Percentiles rank a stretch among this genome's conserved stretches.
phyloP scores from a whole-genome alignment of 2,113 vertebrate species.

The Rhinolophus ferrumequinum region DNA sequence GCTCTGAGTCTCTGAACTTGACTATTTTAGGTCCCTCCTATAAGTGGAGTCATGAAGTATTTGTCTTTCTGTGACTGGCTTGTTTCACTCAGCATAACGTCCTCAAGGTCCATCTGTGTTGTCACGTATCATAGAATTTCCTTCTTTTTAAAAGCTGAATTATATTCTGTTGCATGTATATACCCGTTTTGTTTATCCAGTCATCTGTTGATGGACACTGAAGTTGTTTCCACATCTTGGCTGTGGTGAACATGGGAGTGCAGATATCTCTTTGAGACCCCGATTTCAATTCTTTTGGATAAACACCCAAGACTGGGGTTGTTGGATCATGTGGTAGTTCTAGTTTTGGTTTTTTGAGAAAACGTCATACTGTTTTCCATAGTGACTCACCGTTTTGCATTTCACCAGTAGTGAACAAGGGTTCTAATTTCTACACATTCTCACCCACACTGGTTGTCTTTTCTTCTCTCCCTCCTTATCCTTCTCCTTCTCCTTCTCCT shows the following conservation, averaged over 20 bases:
- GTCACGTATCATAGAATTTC: neutral
- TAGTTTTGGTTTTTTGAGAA: neutral
- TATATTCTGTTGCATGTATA: neutral
- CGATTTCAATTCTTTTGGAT: neutral
- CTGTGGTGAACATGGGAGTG: neutral
- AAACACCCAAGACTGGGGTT: neutral
- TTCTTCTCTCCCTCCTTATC: neutral
- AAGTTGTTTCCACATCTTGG: too few species aligned
- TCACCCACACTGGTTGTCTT: too few species aligned
- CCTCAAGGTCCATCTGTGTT: rapidly evolving
- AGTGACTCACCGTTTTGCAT: neutral
- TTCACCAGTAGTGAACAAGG: neutral
- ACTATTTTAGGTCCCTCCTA: neutral
- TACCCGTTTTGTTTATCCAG: neutral
- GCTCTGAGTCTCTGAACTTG: neutral
- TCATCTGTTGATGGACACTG: neutral
- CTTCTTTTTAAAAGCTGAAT: neutral
- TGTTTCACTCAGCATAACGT: rapidly evolving
- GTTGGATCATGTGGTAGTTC: neutral
- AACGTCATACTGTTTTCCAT: neutral
- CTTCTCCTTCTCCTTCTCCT: neutral
- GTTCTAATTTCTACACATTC: neutral
- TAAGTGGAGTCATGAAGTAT: rapidly evolving
- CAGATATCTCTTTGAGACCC: neutral
- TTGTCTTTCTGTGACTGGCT: neutral